Conservation (phyloP, 2,113 vertebrate species). For the Ornithorhynchus anatinus region DNA sequence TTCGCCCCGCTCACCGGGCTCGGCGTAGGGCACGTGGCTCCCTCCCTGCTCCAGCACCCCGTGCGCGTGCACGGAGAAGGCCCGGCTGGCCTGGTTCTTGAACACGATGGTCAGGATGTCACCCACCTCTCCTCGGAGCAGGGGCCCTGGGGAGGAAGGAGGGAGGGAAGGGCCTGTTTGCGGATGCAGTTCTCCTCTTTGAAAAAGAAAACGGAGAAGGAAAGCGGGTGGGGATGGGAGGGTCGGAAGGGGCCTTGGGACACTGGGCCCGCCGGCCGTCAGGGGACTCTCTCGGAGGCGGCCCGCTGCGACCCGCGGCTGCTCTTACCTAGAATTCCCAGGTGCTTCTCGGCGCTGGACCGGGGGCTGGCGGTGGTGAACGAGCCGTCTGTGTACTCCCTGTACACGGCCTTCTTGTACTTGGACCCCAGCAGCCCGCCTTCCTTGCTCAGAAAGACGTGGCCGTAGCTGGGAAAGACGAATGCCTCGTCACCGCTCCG, state of each 20-base stretch:
- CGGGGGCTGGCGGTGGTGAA: conserved; percentile 65
- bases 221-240: not conserved
- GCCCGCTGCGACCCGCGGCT: not conserved
- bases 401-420: conserved; percentile 78
- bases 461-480: conserved; percentile 65
- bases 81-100: conserved; percentile 71
- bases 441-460: conserved; percentile 68
- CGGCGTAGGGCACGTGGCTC: conserved; percentile 29
- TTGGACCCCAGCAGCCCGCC: conserved; percentile 71
- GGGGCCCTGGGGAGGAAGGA: conserved; percentile 64
- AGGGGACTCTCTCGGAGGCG: no score
- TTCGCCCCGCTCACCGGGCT: conserved; percentile 64
- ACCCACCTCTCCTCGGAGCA: conserved; percentile 75
- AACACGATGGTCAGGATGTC: conserved; percentile 76
- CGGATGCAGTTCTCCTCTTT: not conserved
- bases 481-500: no score
- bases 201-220: not conserved
- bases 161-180: conserved; percentile 10
- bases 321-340: conserved; percentile 74
- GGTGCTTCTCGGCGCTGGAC: conserved; percentile 58
- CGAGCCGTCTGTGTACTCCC: conserved; percentile 73
- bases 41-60: conserved; percentile 67
- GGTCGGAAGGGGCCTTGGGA: no score
- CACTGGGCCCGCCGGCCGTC: no score
- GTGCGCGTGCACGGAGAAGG: conserved; percentile 73